Conservation (phyloP, 2,888 invertebrate genomes). For the Allolobophora icterica region DNA sequence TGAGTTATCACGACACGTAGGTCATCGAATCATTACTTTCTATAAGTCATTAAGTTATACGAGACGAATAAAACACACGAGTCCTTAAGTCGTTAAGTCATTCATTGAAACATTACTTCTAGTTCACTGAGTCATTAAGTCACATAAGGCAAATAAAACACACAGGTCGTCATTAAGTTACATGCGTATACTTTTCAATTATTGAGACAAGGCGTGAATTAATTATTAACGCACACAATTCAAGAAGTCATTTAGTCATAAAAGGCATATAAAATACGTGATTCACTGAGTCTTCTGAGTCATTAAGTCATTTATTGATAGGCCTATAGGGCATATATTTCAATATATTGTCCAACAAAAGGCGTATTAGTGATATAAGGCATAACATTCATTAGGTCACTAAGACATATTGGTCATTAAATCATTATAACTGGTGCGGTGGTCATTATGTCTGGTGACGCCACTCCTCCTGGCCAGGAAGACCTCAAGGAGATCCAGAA, state of each 20-base stretch:
- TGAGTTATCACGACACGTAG: no score
- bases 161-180: no score
- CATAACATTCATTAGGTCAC: not conserved
- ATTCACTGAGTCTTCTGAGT: not conserved
- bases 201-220: no score
- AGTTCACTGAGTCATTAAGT: not conserved
- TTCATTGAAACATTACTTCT: not conserved
- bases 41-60: no score
- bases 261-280: not conserved
- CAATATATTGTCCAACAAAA: no score
- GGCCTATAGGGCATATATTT: not conserved
- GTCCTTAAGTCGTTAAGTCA: no score
- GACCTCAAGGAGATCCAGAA: slow-evolving; percentile 37
- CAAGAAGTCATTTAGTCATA: not conserved
- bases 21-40: no score
- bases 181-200: no score
- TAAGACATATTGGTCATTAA: not conserved
- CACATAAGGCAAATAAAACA: no score
- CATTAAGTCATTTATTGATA: not conserved
- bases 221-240: no score
- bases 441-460: not conserved
- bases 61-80: no score
- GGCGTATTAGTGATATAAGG: not conserved
- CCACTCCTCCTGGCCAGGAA: not conserved
- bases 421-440: not conserved